These are phyloP conservation scores for Girardia tigrina DNA, from an alignment of 2,888 invertebrate species.

Conservation along the genomic window DNA sequence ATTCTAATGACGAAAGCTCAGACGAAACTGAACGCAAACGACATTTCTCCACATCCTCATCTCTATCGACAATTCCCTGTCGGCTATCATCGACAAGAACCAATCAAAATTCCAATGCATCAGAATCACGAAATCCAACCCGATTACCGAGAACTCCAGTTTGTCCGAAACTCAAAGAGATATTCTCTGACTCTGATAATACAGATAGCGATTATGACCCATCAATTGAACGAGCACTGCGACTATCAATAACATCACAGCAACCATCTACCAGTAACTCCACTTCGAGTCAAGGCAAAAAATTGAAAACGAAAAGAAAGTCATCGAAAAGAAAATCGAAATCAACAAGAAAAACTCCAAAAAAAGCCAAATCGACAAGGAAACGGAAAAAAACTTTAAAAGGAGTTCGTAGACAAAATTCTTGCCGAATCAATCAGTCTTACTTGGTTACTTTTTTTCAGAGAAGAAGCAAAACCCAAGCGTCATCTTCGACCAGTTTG, in stretches of 20 bases:
- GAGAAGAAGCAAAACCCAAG: background rate
- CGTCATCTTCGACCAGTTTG: background rate
- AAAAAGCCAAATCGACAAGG: no score
- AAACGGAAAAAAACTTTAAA: background rate
- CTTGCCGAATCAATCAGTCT: no score
- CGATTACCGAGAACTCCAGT: no score
- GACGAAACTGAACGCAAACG: no score
- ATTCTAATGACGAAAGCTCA: background rate
- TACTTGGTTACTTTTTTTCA: no score
- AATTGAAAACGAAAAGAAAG: background rate
- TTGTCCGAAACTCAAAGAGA: no score
- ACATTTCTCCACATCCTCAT: background rate
- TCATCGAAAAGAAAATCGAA: background rate
- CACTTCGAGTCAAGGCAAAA: background rate
- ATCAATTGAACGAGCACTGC: background rate
- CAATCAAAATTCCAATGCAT: no score
- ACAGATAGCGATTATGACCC: background rate
- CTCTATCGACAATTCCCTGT: slow-evolving; percentile 2
- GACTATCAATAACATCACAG: background rate
- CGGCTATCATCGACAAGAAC: background rate
- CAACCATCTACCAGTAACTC: background rate
- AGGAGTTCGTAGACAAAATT: background rate
- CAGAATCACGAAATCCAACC: no score
- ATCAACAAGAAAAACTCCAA: background rate
- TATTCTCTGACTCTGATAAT: background rate